These are phyloP conservation scores for Pterocles burchelli DNA, from an alignment of 2,113 vertebrate species.

Conservation along the genomic window DNA sequence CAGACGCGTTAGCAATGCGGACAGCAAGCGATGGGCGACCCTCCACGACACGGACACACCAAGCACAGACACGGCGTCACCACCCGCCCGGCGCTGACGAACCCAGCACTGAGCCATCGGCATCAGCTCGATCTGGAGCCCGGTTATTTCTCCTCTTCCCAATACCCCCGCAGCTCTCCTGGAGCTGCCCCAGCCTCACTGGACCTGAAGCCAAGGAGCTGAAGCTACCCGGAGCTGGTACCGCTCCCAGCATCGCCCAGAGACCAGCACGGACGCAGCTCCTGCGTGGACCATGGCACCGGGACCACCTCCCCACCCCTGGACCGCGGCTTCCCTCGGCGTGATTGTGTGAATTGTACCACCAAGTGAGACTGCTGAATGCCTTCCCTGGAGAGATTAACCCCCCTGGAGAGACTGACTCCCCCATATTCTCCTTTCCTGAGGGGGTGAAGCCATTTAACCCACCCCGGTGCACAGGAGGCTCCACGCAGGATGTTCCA, in stretches of 20 bases:
- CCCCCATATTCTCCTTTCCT: not conserved
- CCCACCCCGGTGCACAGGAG: not conserved
- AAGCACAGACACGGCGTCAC: not conserved
- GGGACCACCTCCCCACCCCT: fast-evolving
- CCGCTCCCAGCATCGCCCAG: not conserved
- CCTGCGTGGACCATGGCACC: fast-evolving
- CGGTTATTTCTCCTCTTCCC: not conserved
- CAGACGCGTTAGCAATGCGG: slow-evolving; percentile 60
- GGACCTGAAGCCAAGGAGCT: not conserved
- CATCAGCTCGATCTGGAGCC: fast-evolving
- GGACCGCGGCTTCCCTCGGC: not conserved
- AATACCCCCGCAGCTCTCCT: not conserved
- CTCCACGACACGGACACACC: not conserved
- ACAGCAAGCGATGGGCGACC: not conserved
- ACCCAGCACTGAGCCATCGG: fast-evolving
- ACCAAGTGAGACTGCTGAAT: not conserved
- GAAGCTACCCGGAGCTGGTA: not conserved
- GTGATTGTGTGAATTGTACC: not conserved
- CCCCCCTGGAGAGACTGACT: not conserved
- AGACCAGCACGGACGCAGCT: fast-evolving
- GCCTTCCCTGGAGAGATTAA: not conserved
- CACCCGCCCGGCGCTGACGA: not conserved
- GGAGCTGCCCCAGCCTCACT: not conserved
- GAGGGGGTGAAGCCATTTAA: not conserved
- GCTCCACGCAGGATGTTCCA: not conserved